Evolutionary conservation across 1,140 invertebrate genomes (phyloP).

Genomic region (Papilio machaon): DNA sequence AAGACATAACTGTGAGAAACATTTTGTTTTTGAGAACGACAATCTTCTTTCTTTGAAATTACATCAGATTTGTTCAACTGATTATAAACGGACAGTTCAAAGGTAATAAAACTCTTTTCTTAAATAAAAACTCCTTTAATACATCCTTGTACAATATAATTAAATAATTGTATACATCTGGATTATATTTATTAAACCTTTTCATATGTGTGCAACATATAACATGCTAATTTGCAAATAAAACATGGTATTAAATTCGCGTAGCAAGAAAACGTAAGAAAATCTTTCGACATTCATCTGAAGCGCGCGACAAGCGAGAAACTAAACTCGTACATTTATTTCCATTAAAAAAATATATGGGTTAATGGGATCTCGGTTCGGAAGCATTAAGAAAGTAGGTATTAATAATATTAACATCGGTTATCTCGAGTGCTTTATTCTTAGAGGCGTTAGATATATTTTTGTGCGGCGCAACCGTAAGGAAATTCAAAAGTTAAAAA

Average conservation of each 20-base stretch:
- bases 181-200: not conserved
- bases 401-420: constrained; percentile 50
- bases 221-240: not conserved
- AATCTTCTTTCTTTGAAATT: constrained; percentile 11
- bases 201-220: not conserved
- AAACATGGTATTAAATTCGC: constrained; percentile 23
- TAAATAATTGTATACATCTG: not conserved
- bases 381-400: constrained; percentile 65
- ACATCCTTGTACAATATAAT: not conserved
- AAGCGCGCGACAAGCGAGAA: constrained; percentile 46
- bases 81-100: not conserved
- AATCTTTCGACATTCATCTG: not conserved
- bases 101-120: not conserved
- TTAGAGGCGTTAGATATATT: constrained; percentile 45
- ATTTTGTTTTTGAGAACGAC: constrained; percentile 15
- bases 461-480: constrained; percentile 45
- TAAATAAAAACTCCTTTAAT: constrained; percentile 1
- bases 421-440: constrained; percentile 49
- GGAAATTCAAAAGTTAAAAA: constrained; percentile 73
- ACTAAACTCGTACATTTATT: constrained; percentile 61
- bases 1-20: constrained; percentile 18
- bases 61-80: constrained; percentile 12
- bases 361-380: constrained; percentile 72
- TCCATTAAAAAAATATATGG: constrained; percentile 74
- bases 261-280: constrained; percentile 11